Percentiles rank a stretch among this genome's conserved stretches.
These are phyloP conservation scores for Yoshiicerus persimilis DNA, from an alignment of 1,140 invertebrate genomes.

Conservation along the genomic window DNA sequence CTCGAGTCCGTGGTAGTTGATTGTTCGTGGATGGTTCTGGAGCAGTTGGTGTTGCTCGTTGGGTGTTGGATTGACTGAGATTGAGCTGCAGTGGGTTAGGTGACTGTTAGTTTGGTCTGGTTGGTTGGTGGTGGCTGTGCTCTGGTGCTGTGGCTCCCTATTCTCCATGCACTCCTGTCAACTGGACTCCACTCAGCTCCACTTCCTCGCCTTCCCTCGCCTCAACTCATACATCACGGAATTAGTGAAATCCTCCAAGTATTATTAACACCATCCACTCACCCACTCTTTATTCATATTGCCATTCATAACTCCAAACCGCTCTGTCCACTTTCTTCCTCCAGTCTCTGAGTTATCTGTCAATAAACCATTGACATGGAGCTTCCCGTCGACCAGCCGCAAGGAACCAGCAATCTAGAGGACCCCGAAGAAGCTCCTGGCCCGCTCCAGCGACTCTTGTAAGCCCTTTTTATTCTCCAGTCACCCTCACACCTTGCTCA, in stretches of 20 bases:
- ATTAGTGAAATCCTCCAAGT: background rate
- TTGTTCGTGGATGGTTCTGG: background rate
- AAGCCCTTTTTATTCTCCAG: background rate
- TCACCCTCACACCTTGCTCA: background rate
- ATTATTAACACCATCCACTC: background rate
- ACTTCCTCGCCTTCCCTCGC: background rate
- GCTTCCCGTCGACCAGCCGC: conserved; percentile 27
- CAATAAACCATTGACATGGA: conserved; percentile 8
- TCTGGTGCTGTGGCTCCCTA: background rate
- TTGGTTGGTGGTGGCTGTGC: background rate
- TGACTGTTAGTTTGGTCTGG: background rate
- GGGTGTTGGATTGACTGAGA: background rate
- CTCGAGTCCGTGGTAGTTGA: background rate
- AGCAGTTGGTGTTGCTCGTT: background rate
- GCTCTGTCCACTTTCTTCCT: background rate
- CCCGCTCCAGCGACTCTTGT: conserved; percentile 41
- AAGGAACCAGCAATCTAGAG: conserved; percentile 40
- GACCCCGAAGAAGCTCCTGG: conserved; percentile 38
- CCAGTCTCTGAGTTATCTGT: background rate
- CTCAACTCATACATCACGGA: background rate
- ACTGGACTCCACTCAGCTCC: background rate
- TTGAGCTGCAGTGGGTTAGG: background rate
- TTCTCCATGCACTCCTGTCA: background rate
- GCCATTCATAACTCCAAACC: background rate
- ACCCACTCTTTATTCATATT: background rate